Evolutionary conservation across 2,113 vertebrate species (phyloP).

Genomic region (Prochilodus magdalenae): DNA sequence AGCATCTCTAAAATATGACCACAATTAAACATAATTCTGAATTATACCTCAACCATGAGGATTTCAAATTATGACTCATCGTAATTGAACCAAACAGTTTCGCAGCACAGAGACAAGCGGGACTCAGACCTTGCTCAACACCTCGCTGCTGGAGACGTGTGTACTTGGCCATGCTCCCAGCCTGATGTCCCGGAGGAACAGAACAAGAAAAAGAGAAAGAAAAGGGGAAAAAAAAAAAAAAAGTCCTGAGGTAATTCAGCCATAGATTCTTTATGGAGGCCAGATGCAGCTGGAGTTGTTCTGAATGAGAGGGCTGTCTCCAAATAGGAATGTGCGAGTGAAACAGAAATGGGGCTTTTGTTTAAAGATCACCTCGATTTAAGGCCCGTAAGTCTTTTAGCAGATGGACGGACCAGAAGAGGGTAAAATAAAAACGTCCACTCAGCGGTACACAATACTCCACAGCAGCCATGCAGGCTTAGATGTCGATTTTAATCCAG

Average conservation of each 20-base stretch:
- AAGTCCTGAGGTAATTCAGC: conserved; percentile 67
- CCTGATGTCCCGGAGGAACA: background rate
- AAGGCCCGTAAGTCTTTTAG: conserved; percentile 46
- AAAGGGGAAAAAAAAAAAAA: background rate
- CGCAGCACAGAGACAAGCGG: background rate
- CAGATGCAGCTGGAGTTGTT: conserved; percentile 65
- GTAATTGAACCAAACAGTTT: too few species aligned
- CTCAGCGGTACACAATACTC: background rate
- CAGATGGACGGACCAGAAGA: conserved; percentile 37
- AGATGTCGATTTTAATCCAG: background rate
- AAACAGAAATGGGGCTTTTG: conserved; percentile 65
- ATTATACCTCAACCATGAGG: too few species aligned
- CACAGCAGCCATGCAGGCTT: too few species aligned
- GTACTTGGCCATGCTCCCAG: conserved; percentile 59
- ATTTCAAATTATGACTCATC: too few species aligned
- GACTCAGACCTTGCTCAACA: conserved; percentile 66
- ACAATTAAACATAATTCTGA: too few species aligned
- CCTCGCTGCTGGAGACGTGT: conserved; percentile 62
- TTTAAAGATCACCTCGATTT: conserved; percentile 55
- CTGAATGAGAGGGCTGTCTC: conserved; percentile 64
- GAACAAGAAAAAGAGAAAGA: conserved; percentile 35
- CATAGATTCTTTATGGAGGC: conserved; percentile 57
- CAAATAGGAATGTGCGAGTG: conserved; percentile 67
- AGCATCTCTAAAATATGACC: too few species aligned
- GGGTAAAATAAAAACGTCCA: background rate